Base-by-base conservation (phyloP, 2,113 vertebrate species). In the Rhabdomys dilectus region DNA sequence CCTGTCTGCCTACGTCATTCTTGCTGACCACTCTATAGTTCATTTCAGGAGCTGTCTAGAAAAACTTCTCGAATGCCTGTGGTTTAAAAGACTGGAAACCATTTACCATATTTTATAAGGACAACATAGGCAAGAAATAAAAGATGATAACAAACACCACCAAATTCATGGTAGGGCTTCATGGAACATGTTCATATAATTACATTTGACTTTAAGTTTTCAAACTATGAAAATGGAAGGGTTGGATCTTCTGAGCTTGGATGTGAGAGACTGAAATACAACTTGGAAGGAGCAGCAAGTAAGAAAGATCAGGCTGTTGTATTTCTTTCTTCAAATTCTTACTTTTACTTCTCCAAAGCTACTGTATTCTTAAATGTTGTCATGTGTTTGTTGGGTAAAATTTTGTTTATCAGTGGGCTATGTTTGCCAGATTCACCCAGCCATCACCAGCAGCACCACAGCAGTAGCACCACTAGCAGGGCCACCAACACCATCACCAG, bases 111-210 rank as follows among this genome's bases (percentile, higher is more conserved):
- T 76, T 45, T 92, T 95, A 51, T 0, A 42, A 91, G 62, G 64
- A 91, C n/a, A 86, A 62, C 17, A n/a, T 0, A 34, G 29, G 24
- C 10, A 19, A 91, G 53, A 76, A 81, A 42, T 91, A 70, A 95
- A 90, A 92, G 17, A 93, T 68, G 93, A 86, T 48, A 36, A 93
- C 7, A 66, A 91, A 77, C 26, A 86, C 26, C 62, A 90, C 56
- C 3, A 89, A 87, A 90, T 84, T 64, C 88, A 94, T 34, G 10
- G 87, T 48, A 58, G 66, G 4, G 2, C 72, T 92, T 86, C 80
- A 72, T 48, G 72, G 13, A 2, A 77, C 60, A 24, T 39, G 17
- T 91, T 17, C 29, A 80, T 42, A 87, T 95, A 62, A 48, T 96
- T 88, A 88, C 73, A 19, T 53, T 64, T 75, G n/a, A 87, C n/a